Conservation (phyloP, 1,140 invertebrate species). For the Drosophila lowei region DNA sequence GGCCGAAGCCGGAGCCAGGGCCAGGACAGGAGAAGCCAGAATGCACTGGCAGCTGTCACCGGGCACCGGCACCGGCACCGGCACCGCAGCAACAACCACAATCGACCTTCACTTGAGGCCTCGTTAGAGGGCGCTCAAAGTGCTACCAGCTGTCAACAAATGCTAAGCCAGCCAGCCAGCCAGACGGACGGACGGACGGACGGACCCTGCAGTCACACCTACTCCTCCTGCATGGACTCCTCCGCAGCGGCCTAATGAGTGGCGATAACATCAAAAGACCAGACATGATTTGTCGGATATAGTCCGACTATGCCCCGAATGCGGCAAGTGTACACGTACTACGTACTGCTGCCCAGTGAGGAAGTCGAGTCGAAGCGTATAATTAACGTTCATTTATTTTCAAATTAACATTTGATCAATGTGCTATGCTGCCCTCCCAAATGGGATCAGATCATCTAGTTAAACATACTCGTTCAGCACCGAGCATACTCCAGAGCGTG, state of each 20-base stretch:
- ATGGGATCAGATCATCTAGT: constrained; percentile 9
- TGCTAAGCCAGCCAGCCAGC: constrained; percentile 13
- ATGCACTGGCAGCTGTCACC: constrained; percentile 54
- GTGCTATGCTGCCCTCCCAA: not conserved
- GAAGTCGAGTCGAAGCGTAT: constrained; percentile 53
- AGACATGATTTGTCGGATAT: constrained; percentile 77
- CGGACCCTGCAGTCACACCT: constrained; percentile 45
- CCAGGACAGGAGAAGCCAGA: constrained; percentile 27
- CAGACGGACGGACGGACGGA: no score
- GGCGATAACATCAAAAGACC: constrained; percentile 80
- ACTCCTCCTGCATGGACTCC: constrained; percentile 12
- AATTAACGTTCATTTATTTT: constrained; percentile 82
- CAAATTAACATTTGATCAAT: constrained; percentile 77
- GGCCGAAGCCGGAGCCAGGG: not conserved
- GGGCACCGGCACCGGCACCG: constrained; percentile 2
- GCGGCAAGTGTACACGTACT: constrained; percentile 4
- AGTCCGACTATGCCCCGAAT: constrained; percentile 26
- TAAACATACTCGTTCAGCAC: no score
- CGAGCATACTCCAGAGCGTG: no score
- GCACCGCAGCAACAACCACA: constrained; percentile 19
- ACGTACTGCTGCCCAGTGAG: not conserved
- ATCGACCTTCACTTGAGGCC: constrained; percentile 40
- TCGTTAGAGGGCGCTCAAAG: constrained; percentile 59
- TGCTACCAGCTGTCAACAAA: constrained; percentile 77
- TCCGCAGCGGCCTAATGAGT: constrained; percentile 47